Conservation (phyloP, 2,888 invertebrate genomes). For the Nomada lathburiana region DNA sequence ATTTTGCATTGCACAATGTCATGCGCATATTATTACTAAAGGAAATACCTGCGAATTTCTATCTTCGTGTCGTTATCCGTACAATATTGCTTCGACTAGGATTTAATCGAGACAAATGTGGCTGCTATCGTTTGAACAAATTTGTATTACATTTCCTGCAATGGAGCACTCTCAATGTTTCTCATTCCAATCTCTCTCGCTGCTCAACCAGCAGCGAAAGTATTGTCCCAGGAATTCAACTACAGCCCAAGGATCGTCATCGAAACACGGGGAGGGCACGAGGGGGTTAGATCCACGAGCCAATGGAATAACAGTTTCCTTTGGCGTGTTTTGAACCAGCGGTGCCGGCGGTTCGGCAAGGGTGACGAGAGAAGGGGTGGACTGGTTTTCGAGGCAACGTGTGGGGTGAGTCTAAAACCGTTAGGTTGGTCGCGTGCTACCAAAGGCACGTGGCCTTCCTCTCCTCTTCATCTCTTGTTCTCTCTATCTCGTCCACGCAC, state of each 20-base stretch:
- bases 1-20: background rate
- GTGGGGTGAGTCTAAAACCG: slow-evolving; percentile 83
- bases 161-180: too few relatives aligned
- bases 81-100: too few relatives aligned
- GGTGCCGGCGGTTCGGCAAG: slow-evolving; percentile 73
- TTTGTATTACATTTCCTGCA: too few relatives aligned
- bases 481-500: slow-evolving; percentile 63
- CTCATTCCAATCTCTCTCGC: too few relatives aligned
- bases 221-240: slow-evolving; percentile 65
- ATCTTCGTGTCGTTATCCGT: too few relatives aligned
- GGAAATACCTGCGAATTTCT: too few relatives aligned
- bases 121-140: too few relatives aligned
- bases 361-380: slow-evolving; percentile 81
- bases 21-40: too few relatives aligned
- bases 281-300: slow-evolving; percentile 75
- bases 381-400: slow-evolving; percentile 78
- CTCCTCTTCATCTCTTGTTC: slow-evolving; percentile 47
- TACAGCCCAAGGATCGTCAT: slow-evolving; percentile 63
- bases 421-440: slow-evolving; percentile 84
- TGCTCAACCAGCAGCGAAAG: slow-evolving; percentile 41
- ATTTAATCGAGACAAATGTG: too few relatives aligned
- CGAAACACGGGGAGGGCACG: slow-evolving; percentile 66
- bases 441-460: slow-evolving; percentile 81
- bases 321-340: slow-evolving; percentile 77
- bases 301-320: slow-evolving; percentile 82